These are phyloP conservation scores for Lerista edwardsae DNA, from an alignment of 2,797 vertebrate species.

Conservation along the genomic window DNA sequence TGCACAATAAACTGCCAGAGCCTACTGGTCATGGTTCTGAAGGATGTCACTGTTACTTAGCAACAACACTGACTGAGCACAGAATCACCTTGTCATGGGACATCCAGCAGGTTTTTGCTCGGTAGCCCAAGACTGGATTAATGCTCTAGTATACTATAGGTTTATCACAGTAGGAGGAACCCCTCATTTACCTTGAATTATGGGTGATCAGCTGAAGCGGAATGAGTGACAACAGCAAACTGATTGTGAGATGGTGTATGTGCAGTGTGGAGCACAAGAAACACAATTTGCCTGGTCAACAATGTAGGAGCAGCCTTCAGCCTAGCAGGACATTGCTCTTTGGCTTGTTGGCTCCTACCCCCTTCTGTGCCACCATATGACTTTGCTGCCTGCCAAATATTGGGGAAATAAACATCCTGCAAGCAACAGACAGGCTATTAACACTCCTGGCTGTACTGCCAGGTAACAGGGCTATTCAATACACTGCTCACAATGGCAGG, in stretches of 20 bases:
- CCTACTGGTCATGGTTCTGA: not conserved
- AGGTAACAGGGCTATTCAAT: slow-evolving; percentile 57
- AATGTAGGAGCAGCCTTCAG: not conserved
- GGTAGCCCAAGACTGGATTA: not conserved
- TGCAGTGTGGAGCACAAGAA: not conserved
- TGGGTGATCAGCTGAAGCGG: not conserved
- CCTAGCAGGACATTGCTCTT: slow-evolving; percentile 29
- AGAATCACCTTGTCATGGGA: not conserved
- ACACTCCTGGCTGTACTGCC: slow-evolving; percentile 54
- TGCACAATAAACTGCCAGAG: not conserved
- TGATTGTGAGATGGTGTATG: not conserved
- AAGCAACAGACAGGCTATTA: slow-evolving; percentile 44
- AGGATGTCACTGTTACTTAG: slow-evolving; percentile 8
- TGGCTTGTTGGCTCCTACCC: slow-evolving; percentile 46
- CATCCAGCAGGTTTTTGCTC: not conserved
- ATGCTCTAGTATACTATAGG: not conserved
- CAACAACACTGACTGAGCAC: not conserved
- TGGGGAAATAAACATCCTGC: slow-evolving; percentile 72
- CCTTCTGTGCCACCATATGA: not conserved
- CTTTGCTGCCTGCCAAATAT: slow-evolving; percentile 42
- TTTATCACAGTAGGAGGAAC: not conserved
- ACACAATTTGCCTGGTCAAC: not conserved
- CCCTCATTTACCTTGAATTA: not conserved
- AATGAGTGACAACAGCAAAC: not conserved
- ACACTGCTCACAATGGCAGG: slow-evolving; percentile 50